phyloP scores from a whole-genome alignment of 2,888 invertebrate species.

The Hofmannophila pseudospretella region DNA sequence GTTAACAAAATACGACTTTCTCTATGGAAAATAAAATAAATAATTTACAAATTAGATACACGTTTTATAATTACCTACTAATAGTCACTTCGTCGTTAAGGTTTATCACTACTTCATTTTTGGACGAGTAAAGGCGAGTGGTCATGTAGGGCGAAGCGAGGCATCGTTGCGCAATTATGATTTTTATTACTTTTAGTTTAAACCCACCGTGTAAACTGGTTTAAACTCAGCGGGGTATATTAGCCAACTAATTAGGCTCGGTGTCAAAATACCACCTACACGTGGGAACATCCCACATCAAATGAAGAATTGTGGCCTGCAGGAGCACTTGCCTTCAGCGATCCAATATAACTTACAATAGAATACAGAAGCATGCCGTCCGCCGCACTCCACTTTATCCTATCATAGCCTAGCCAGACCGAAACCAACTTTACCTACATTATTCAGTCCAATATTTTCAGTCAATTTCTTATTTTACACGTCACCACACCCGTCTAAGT shows the following conservation, averaged over 20 bases:
- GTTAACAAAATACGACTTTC: constrained; percentile 78
- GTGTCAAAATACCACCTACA: constrained; percentile 18
- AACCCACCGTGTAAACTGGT: constrained; percentile 23
- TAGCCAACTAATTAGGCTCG: constrained; percentile 11
- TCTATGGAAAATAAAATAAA: constrained; percentile 75
- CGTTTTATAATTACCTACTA: constrained; percentile 56
- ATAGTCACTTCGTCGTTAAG: constrained; percentile 60
- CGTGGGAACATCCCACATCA: constrained; percentile 17
- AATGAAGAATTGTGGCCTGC: background rate
- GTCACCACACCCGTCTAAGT: constrained; percentile 63
- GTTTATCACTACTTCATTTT: constrained; percentile 59
- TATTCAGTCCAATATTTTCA: constrained; percentile 76
- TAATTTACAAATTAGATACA: constrained; percentile 77
- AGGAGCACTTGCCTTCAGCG: constrained; percentile 32
- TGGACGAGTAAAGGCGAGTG: constrained; percentile 45
- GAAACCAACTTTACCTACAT: constrained; percentile 69
- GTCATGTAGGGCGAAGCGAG: constrained; percentile 19
- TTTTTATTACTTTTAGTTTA: constrained; percentile 17
- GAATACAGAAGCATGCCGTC: constrained; percentile 64
- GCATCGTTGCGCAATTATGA: constrained; percentile 19
- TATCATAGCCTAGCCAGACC: constrained; percentile 72
- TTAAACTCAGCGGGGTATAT: constrained; percentile 15
- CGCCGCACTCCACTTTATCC: constrained; percentile 65
- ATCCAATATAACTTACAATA: constrained; percentile 41
- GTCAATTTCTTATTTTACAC: constrained; percentile 75